Evolutionary conservation across 2,113 vertebrate species (phyloP).

Genomic region (Lycaon pictus): DNA sequence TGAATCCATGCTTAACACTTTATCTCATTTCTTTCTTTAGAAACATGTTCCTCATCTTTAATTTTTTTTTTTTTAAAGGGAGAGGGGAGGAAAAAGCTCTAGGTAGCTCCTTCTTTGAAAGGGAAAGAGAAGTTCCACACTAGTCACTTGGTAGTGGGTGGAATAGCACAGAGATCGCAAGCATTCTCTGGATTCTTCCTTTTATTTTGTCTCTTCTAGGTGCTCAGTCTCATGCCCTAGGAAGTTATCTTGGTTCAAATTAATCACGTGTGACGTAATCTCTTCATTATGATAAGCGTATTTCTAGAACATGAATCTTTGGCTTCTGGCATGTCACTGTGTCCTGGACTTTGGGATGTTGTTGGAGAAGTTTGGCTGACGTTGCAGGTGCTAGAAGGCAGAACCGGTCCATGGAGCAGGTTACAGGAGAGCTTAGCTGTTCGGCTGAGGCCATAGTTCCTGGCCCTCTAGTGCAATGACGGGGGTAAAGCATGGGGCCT

Average conservation of each 20-base stretch:
- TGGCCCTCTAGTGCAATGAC: too few species aligned
- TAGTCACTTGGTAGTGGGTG: background rate
- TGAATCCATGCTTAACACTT: background rate
- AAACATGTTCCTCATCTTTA: background rate
- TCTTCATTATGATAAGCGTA: background rate
- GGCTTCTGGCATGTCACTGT: background rate
- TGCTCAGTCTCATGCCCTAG: background rate
- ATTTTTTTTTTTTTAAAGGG: too few species aligned
- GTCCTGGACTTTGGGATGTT: background rate
- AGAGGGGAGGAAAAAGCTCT: background rate
- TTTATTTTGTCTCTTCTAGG: background rate
- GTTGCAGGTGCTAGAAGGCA: fast-evolving
- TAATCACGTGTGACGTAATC: background rate
- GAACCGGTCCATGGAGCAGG: fast-evolving
- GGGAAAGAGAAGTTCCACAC: background rate
- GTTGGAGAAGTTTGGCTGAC: background rate
- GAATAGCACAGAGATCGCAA: fast-evolving
- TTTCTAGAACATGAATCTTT: background rate
- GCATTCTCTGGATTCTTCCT: background rate
- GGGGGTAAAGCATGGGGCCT: background rate
- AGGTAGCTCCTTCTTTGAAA: background rate
- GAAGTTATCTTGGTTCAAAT: background rate
- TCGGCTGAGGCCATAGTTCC: fast-evolving
- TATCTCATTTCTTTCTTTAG: conserved; percentile 37
- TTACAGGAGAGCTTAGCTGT: background rate